A percentile compares a stretch with the other conserved stretches of the same genome.
Conservation (phyloP, 2,797 vertebrate species). For the Hydrophis major region DNA sequence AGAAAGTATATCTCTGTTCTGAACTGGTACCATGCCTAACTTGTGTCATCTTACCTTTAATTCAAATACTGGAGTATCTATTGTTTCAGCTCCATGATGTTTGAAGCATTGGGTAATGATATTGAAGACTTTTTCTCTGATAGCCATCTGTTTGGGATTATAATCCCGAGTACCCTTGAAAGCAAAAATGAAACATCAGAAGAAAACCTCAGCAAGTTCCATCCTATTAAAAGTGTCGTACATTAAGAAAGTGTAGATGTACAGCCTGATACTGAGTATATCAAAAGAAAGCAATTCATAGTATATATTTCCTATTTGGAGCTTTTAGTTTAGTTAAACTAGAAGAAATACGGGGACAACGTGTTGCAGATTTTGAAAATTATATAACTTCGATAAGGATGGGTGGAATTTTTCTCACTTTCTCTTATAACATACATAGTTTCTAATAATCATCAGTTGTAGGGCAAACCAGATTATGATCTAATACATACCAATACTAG, state of each 20-base stretch:
- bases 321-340: not conserved
- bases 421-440: not conserved
- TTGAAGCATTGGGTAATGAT: slow-evolving; percentile 87
- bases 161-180: slow-evolving; percentile 95
- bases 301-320: not conserved
- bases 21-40: not conserved
- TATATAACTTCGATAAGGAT: not conserved
- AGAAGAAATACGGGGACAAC: not conserved
- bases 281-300: not conserved
- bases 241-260: not conserved
- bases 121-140: slow-evolving; percentile 88
- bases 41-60: slow-evolving; percentile 78
- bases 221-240: not conserved
- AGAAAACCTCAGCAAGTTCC: not conserved
- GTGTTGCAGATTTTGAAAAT: not conserved
- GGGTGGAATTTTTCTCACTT: not conserved
- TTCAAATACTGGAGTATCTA: slow-evolving; percentile 95
- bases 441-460: not conserved
- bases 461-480: not conserved
- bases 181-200: not conserved
- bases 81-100: slow-evolving; percentile 93
- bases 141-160: slow-evolving; percentile 87
- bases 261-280: not conserved
- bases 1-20: not conserved
- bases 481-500: not conserved